Evolutionary conservation across 2,797 vertebrate genomes (phyloP).

Genomic region (Garrulus glandarius): DNA sequence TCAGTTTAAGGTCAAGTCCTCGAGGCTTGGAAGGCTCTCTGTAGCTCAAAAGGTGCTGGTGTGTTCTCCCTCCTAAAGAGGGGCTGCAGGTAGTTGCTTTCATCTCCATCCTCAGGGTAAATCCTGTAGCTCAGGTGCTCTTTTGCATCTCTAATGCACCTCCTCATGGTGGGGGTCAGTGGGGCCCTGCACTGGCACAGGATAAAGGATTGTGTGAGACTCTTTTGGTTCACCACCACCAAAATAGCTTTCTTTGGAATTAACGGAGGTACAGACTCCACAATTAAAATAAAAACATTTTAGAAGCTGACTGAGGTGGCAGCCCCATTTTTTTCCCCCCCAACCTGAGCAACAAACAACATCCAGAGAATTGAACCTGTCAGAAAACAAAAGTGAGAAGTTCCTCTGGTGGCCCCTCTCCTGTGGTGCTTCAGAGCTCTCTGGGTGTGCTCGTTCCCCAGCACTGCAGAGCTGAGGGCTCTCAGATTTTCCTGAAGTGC

Average conservation of each 20-base stretch:
- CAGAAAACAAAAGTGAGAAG: background rate
- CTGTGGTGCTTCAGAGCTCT: background rate
- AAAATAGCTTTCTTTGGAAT: background rate
- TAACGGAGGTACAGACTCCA: background rate
- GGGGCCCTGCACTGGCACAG: fast-evolving
- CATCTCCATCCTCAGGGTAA: background rate
- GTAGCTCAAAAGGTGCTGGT: background rate
- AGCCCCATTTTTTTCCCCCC: background rate
- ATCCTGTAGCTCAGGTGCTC: background rate
- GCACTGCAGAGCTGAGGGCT: background rate
- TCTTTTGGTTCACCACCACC: background rate
- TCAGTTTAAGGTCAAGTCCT: background rate
- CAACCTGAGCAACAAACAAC: background rate
- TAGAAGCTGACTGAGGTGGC: background rate
- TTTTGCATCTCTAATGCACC: background rate
- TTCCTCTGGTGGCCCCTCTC: background rate
- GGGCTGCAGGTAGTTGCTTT: background rate
- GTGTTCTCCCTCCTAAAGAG: background rate
- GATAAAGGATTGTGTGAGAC: background rate
- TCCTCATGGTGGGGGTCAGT: fast-evolving
- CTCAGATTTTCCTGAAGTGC: background rate
- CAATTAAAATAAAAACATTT: background rate
- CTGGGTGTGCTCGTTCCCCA: too few relatives aligned
- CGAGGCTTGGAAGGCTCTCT: background rate
- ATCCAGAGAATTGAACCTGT: background rate